phyloP scores from a whole-genome alignment of 2,888 invertebrate species.

The Patella depressa region DNA sequence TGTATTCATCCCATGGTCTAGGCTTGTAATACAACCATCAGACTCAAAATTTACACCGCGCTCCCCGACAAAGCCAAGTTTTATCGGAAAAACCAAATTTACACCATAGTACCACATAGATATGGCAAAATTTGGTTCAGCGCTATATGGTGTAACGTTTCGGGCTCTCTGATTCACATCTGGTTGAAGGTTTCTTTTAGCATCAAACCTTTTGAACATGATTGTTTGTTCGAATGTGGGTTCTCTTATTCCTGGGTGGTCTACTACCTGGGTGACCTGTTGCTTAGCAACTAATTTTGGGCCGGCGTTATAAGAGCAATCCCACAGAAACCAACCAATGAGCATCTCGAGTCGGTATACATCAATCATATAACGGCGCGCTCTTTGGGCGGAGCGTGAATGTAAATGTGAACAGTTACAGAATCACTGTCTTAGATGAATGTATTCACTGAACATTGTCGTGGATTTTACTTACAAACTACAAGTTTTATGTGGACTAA shows the following conservation, averaged over 20 bases:
- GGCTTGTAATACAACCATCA: background rate
- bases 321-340: conserved; percentile 64
- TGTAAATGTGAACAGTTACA: conserved; percentile 57
- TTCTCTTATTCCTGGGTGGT: conserved; percentile 67
- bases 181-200: conserved; percentile 30
- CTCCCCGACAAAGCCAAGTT: background rate
- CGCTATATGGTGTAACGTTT: conserved; percentile 31
- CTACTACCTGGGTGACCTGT: conserved; percentile 69
- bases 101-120: conserved; percentile 39
- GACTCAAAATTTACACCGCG: background rate
- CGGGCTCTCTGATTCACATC: conserved; percentile 36
- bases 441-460: conserved; percentile 36
- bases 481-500: conserved; percentile 47
- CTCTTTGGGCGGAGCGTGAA: conserved; percentile 56
- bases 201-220: conserved; percentile 42
- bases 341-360: conserved; percentile 53
- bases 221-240: conserved; percentile 58
- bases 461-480: conserved; percentile 45
- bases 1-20: background rate
- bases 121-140: conserved; percentile 32
- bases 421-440: conserved; percentile 43
- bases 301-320: conserved; percentile 63
- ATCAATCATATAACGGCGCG: conserved; percentile 59
- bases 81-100: conserved; percentile 29
- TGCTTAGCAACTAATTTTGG: conserved; percentile 70